Percentiles rank a stretch among this genome's conserved stretches.
These are phyloP conservation scores for Hydrolagus colliei DNA, from an alignment of 2,797 vertebrate genomes.

Conservation along the genomic window DNA sequence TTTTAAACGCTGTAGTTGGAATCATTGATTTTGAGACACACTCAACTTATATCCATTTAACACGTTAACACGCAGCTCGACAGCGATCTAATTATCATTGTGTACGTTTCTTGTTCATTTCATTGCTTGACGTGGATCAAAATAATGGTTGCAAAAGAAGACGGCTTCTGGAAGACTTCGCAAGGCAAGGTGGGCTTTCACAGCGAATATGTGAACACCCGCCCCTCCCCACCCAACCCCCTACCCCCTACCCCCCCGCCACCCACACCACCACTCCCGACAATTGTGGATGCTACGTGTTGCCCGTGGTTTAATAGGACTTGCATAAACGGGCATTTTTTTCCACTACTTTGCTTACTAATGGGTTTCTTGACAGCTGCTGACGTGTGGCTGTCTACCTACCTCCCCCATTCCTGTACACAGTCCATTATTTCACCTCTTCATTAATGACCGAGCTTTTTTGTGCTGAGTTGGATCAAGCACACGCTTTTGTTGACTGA, in stretches of 20 bases:
- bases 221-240: too few relatives aligned
- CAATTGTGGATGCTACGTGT: neutral
- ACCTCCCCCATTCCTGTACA: neutral
- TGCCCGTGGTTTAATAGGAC: neutral
- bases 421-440: neutral
- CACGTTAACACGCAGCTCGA: neutral
- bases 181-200: neutral
- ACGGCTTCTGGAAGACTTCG: neutral
- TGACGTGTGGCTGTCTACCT: neutral
- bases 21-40: neutral
- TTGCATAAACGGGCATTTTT: neutral
- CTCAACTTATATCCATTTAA: neutral
- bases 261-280: neutral
- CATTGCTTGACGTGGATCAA: neutral
- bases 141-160: neutral
- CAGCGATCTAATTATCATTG: neutral
- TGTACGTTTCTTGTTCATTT: neutral
- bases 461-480: neutral
- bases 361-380: neutral
- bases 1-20: neutral
- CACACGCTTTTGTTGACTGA: neutral
- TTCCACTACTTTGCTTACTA: neutral
- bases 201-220: neutral
- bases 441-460: neutral
- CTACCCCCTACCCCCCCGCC: too few relatives aligned